These are phyloP conservation scores for Cosmia pyralina DNA, from an alignment of 2,888 invertebrate species.

Conservation along the genomic window DNA sequence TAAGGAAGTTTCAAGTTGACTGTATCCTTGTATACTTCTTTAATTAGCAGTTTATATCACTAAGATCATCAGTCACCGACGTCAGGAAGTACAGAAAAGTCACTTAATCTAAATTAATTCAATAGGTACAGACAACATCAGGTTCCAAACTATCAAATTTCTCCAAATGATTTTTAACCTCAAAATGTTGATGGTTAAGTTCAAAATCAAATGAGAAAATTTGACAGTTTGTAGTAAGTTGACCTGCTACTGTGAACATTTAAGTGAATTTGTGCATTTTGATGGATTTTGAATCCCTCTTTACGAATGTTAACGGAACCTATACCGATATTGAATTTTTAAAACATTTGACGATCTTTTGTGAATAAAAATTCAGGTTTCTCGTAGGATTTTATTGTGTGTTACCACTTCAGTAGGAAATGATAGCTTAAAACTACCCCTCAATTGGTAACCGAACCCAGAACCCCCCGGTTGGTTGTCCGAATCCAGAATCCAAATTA, in stretches of 20 bases:
- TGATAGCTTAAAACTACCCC: neutral
- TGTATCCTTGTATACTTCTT: neutral
- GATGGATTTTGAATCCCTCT: conserved; percentile 50
- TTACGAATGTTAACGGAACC: neutral
- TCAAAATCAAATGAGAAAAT: no score
- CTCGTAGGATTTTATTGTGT: neutral
- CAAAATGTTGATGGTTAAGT: no score
- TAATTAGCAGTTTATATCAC: neutral
- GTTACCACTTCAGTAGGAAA: neutral
- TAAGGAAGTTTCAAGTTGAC: conserved; percentile 23
- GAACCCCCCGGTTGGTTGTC: no score
- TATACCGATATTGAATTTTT: neutral
- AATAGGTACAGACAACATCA: conserved; percentile 11
- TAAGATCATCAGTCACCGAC: conserved; percentile 39
- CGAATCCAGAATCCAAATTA: no score
- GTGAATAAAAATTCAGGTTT: neutral
- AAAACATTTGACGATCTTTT: neutral
- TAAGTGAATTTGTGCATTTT: conserved; percentile 57
- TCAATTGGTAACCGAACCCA: no score
- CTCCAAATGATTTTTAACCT: no score
- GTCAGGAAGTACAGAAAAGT: conserved; percentile 48
- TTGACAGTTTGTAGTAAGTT: no score
- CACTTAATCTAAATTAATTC: conserved; percentile 44
- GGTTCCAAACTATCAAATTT: no score
- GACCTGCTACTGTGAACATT: neutral